These are phyloP conservation scores for Oligia latruncula DNA, from an alignment of 2,888 invertebrate genomes.

Conservation along the genomic window DNA sequence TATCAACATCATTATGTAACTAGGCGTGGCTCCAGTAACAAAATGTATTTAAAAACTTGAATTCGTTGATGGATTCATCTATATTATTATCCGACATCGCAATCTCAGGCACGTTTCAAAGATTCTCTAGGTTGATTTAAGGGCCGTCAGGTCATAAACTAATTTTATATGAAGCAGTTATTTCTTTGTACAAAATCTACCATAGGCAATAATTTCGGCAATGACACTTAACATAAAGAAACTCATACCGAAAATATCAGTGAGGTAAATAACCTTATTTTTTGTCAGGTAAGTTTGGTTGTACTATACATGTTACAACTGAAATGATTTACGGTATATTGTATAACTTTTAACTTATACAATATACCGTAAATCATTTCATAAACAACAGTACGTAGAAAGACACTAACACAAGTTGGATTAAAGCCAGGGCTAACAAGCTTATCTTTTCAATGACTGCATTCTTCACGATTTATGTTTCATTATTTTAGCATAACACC, in stretches of 20 bases:
- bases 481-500: conserved; percentile 63
- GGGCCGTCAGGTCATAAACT: background rate
- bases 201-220: conserved; percentile 18
- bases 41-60: conserved; percentile 37
- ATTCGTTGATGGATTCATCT: conserved; percentile 5
- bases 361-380: conserved; percentile 60
- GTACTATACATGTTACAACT: conserved; percentile 41
- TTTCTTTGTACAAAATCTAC: conserved; percentile 6
- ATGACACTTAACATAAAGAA: conserved; percentile 28
- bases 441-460: conserved; percentile 54
- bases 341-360: too few relatives aligned
- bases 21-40: conserved; percentile 45
- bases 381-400: conserved; percentile 46
- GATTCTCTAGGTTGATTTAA: conserved; percentile 16
- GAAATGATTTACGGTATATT: too few relatives aligned
- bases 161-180: conserved; percentile 1
- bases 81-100: conserved; percentile 4
- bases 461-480: conserved; percentile 65
- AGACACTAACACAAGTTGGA: conserved; percentile 67
- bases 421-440: conserved; percentile 67
- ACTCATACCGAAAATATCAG: conserved; percentile 21
- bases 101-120: conserved; percentile 12
- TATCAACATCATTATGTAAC: conserved; percentile 62
- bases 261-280: conserved; percentile 47
- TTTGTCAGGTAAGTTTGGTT: conserved; percentile 33